Evolutionary conservation across 2,888 invertebrate genomes (phyloP).

Genomic region (Ischnus inquisitorius): DNA sequence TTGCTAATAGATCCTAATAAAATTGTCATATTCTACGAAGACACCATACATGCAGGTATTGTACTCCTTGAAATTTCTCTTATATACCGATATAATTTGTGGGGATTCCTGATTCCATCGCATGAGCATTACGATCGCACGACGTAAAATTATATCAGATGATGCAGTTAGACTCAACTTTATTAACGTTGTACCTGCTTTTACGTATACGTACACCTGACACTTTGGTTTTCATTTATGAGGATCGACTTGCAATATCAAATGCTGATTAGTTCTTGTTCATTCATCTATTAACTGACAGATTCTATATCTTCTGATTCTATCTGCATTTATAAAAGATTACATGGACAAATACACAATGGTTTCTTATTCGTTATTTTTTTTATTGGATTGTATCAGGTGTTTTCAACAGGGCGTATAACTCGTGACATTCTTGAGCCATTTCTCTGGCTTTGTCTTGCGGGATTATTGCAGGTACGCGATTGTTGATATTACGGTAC

Average conservation of each 20-base stretch:
- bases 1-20: no score
- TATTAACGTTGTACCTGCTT: no score
- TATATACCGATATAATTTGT: no score
- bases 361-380: neutral
- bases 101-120: no score
- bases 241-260: neutral
- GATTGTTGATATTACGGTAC: neutral
- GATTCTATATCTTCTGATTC: neutral
- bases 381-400: neutral
- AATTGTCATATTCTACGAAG: no score
- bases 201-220: no score
- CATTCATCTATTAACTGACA: neutral
- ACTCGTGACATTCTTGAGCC: neutral
- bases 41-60: no score
- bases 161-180: no score
- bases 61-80: no score
- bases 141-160: no score
- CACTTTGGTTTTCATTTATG: neutral
- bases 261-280: neutral
- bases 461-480: neutral
- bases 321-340: conserved; percentile 2
- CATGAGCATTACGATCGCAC: no score
- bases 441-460: no score
- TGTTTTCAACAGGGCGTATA: conserved; percentile 11
- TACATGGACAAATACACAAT: conserved; percentile 14